Base-by-base conservation (phyloP, 2,797 vertebrate species). In the Tinamus major region DNA sequence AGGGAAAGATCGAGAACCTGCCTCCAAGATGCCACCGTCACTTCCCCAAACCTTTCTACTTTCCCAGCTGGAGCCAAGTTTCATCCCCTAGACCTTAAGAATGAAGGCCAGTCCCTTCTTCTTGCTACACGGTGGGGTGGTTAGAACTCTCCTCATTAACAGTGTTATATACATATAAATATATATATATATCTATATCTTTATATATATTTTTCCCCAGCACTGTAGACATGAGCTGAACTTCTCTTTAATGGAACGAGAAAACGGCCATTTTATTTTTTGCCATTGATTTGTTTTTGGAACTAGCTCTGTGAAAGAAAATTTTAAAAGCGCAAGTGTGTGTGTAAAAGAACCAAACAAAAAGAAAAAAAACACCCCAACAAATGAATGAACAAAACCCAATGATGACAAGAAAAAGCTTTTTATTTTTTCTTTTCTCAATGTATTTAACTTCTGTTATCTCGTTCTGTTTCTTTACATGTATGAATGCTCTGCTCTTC, bases 401-500 rank as follows among this genome's bases (percentile, higher is more conserved):
- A 86, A 78, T 85, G 77, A 94, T 46, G 89, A 71, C 93, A 92
- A 89, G 39, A 70, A 74, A 61, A 70, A 92, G 93, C 82, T 94
- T 96, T 97, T 97, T 97, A 95, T 97, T 96, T 97, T 97, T 96
- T 95, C 85, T 95, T 96, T 97, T 97, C 95, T 93, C 96, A 96
- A 95, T 98, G 97, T 98, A 98, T 98, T 98, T 98, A 98, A 98
- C 97, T 98, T 98, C 97, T 97, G 95, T 97, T 98, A 90, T 97
- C 96, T 97, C 95, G 97, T 97, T 98, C 97, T 97, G 97, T 98
- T 98, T 97, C 96, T 98, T 98, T 97, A 98, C 97, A 97, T 96
- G 94, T 98, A 98, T 97, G 98, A 98, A 98, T 98, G 98, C 97
- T 98, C 97, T 98, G 97, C 97, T 98, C 97, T 98, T 98, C 98